A percentile compares a stretch with the other conserved stretches of the same genome.
These are phyloP conservation scores for Serripes groenlandicus DNA, from an alignment of 2,888 invertebrate genomes.

Conservation along the genomic window DNA sequence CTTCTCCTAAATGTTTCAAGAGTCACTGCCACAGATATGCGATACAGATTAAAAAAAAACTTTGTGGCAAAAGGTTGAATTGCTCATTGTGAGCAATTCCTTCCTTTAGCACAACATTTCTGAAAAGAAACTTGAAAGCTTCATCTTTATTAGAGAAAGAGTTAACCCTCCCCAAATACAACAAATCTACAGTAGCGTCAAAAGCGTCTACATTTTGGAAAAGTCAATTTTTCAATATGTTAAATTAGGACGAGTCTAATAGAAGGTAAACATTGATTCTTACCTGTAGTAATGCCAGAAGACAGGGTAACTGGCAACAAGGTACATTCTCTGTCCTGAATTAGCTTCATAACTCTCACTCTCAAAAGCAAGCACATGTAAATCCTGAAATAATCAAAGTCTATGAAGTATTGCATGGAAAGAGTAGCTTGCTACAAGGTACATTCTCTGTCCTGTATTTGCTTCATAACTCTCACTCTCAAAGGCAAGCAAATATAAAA, in stretches of 20 bases:
- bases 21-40: no score
- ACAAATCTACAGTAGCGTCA: background rate
- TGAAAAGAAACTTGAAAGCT: no score
- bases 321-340: constrained; percentile 81
- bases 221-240: no score
- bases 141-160: no score
- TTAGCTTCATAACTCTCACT: constrained; percentile 74
- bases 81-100: background rate
- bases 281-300: constrained; percentile 85
- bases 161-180: background rate
- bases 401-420: constrained; percentile 55
- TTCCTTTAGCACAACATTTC: background rate
- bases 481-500: constrained; percentile 83
- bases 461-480: constrained; percentile 78
- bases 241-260: no score
- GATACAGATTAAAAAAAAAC: no score
- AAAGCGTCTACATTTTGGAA: background rate
- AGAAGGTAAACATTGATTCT: no score
- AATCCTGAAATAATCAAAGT: constrained; percentile 72
- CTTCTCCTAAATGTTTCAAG: no score
- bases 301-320: constrained; percentile 80
- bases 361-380: constrained; percentile 84
- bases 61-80: background rate
- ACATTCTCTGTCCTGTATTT: constrained; percentile 80
- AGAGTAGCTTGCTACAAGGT: constrained; percentile 79